phyloP scores from a whole-genome alignment of 2,113 vertebrate genomes.

The Apteryx mantelli region DNA sequence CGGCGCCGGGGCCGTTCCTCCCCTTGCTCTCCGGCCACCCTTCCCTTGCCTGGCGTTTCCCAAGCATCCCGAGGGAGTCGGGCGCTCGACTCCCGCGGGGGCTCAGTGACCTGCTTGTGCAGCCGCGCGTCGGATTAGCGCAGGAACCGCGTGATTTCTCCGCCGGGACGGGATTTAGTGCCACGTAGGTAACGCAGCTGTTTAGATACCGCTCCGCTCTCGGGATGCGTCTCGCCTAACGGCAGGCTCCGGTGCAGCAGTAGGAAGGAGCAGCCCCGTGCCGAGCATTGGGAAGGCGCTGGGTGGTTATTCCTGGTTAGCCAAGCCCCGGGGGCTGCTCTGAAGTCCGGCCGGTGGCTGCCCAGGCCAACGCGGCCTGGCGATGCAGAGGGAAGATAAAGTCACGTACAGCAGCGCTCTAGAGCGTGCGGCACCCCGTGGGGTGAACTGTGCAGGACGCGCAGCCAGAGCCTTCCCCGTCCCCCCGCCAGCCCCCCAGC shows the following conservation, averaged over 20 bases:
- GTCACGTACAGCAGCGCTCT: accelerated
- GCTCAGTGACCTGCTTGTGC: no score
- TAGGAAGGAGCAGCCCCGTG: background rate
- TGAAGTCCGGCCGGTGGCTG: accelerated
- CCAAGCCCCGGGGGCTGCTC: background rate
- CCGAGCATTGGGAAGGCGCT: background rate
- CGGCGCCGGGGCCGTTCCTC: no score
- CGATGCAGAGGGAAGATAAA: background rate
- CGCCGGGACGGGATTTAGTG: background rate
- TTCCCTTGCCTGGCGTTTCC: background rate
- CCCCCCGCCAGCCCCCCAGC: background rate
- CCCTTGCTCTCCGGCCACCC: accelerated
- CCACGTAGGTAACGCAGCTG: no score
- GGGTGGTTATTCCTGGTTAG: accelerated
- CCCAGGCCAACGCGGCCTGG: accelerated
- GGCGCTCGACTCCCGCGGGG: no score
- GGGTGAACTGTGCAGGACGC: background rate
- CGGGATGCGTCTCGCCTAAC: background rate
- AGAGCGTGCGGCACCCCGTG: accelerated
- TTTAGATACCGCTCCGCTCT: no score
- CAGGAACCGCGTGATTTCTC: background rate
- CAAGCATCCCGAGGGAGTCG: background rate
- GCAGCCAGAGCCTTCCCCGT: background rate
- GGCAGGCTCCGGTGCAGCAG: background rate
- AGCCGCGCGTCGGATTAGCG: no score